Conservation (phyloP, 1,140 invertebrate species). For the Aphelinus atriplicis region DNA sequence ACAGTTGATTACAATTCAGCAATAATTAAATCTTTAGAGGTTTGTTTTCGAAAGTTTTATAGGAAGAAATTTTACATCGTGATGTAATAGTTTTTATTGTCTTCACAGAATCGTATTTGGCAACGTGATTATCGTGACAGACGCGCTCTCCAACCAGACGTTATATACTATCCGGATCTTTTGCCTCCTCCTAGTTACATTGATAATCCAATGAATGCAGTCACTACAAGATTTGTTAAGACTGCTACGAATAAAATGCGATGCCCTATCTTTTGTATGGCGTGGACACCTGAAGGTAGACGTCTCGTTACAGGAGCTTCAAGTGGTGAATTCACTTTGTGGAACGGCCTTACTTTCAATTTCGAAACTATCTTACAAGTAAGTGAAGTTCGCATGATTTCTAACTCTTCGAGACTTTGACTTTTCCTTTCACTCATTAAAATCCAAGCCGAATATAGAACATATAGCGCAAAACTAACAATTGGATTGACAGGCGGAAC, state of each 20-base stretch:
- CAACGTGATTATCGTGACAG: slow-evolving; percentile 90
- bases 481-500: too few species aligned
- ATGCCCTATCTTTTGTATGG: slow-evolving; percentile 98
- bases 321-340: slow-evolving; percentile 98
- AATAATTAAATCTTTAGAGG: slow-evolving; percentile 90
- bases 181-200: slow-evolving; percentile 88
- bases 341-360: slow-evolving; percentile 99
- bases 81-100: slow-evolving; percentile 31
- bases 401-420: too few species aligned
- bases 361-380: slow-evolving; percentile 99
- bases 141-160: slow-evolving; percentile 88
- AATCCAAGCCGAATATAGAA: too few species aligned
- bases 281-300: slow-evolving; percentile 99
- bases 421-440: too few species aligned
- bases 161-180: slow-evolving; percentile 88
- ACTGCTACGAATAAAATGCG: slow-evolving; percentile 99
- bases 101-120: slow-evolving; percentile 86
- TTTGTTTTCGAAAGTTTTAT: slow-evolving; percentile 55
- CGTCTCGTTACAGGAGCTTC: slow-evolving; percentile 97
- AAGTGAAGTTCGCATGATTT: neutral
- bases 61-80: neutral
- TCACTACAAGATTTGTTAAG: slow-evolving; percentile 96
- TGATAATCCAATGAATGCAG: slow-evolving; percentile 96
- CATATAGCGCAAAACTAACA: too few species aligned
- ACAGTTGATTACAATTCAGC: slow-evolving; percentile 99